Percentiles rank a stretch among this genome's conserved stretches.
Evolutionary conservation across 2,113 vertebrate species (phyloP).

Genomic region (Drymodes brunneopygia): DNA sequence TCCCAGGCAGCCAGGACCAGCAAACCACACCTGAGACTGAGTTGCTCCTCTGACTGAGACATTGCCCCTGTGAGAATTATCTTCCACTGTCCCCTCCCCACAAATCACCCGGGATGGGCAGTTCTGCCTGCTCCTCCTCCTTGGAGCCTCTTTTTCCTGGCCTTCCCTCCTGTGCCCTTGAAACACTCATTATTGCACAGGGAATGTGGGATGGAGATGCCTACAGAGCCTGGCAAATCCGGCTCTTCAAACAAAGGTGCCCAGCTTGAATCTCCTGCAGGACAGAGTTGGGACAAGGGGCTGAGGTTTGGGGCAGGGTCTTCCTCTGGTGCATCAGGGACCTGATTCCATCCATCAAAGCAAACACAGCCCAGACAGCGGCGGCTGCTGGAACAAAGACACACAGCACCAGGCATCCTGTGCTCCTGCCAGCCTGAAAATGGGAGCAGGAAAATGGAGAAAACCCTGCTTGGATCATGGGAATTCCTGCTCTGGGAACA

Average conservation of each 20-base stretch:
- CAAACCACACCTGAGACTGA: not conserved
- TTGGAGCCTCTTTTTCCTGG: not conserved
- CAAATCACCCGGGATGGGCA: not conserved
- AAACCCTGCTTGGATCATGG: not conserved
- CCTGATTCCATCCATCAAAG: not conserved
- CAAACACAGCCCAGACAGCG: not conserved
- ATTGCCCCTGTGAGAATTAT: not conserved
- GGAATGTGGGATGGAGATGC: not conserved
- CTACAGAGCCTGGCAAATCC: not conserved
- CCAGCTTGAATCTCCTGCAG: not conserved
- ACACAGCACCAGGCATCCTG: not conserved
- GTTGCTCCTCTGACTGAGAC: not conserved
- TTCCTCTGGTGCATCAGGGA: not conserved
- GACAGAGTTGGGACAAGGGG: not conserved
- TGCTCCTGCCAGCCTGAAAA: not conserved
- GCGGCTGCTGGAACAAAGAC: not conserved
- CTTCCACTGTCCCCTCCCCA: not conserved
- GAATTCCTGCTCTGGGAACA: not conserved
- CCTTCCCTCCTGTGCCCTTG: not conserved
- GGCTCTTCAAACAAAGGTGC: not conserved
- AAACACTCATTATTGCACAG: not conserved
- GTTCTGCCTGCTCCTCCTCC: not conserved
- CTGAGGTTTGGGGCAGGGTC: not conserved
- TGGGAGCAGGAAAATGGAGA: not conserved
- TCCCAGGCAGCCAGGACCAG: not conserved